These are phyloP conservation scores for Elysia chlorotica DNA, from an alignment of 1,140 invertebrate genomes.

Conservation along the genomic window DNA sequence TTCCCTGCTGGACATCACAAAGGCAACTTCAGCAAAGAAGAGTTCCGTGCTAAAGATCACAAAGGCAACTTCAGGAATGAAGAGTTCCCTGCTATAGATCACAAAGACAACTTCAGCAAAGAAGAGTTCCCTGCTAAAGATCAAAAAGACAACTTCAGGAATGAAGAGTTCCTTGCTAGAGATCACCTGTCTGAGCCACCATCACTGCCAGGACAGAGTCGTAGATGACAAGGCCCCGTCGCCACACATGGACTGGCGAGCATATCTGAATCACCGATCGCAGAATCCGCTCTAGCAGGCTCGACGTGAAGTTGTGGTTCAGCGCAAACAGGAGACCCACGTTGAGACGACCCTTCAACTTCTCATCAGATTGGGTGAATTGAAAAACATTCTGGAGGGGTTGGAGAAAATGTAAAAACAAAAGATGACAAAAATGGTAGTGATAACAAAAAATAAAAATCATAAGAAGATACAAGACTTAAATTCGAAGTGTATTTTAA, in stretches of 20 bases:
- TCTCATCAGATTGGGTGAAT: not conserved
- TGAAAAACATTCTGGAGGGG: constrained; percentile 6
- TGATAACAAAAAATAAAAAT: not conserved
- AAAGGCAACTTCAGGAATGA: too few relatives aligned
- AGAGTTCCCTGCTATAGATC: not conserved
- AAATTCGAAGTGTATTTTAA: not conserved
- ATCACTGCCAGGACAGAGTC: constrained; percentile 22
- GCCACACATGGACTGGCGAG: constrained; percentile 4
- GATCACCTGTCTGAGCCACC: constrained; percentile 4
- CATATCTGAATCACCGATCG: not conserved
- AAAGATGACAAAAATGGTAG: not conserved
- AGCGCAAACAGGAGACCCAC: not conserved
- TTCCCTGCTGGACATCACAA: not conserved
- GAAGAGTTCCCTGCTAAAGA: not conserved
- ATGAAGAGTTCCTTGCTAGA: not conserved
- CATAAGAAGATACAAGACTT: not conserved
- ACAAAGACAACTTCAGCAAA: not conserved
- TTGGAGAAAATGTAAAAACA: not conserved
- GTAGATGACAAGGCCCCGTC: constrained; percentile 9
- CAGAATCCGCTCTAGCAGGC: constrained; percentile 2
- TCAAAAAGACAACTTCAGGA: not conserved
- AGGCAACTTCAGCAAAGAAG: too few relatives aligned
- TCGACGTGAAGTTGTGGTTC: constrained; percentile 5
- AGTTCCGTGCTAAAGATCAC: not conserved
- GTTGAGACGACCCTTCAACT: constrained; percentile 1